phyloP scores from a whole-genome alignment of 2,113 vertebrate genomes.

The Gadus chalcogrammus region DNA sequence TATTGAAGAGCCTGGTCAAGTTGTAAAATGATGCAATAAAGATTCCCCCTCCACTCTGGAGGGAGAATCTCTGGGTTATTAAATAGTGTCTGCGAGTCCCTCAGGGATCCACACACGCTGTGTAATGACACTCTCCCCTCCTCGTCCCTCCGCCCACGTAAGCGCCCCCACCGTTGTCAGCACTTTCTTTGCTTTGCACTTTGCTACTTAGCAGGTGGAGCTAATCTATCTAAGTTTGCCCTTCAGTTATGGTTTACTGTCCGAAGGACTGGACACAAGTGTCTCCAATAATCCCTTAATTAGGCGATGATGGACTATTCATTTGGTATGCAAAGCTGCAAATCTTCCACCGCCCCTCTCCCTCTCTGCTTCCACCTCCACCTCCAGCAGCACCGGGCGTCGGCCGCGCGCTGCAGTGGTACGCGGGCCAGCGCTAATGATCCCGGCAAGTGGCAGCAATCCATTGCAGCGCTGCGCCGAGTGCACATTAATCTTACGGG shows the following conservation, averaged over 20 bases:
- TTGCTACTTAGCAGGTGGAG: conserved; percentile 67
- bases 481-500: conserved; percentile 75
- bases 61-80: conserved; percentile 40
- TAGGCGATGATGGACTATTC: conserved; percentile 75
- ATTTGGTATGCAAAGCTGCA: conserved; percentile 78
- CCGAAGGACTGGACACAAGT: conserved; percentile 70
- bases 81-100: conserved; percentile 30
- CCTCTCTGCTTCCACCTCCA: conserved; percentile 12
- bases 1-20: conserved; percentile 1
- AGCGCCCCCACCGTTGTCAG: conserved; percentile 57
- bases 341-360: conserved; percentile 47
- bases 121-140: conserved; percentile 42
- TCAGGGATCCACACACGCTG: conserved; percentile 27
- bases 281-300: conserved; percentile 78
- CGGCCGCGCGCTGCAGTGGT: conserved; percentile 57
- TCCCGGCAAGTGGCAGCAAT: conserved; percentile 80
- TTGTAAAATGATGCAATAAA: conserved; percentile 28
- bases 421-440: conserved; percentile 73
- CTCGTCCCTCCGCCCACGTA: conserved; percentile 37
- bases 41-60: conserved; percentile 17
- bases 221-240: conserved; percentile 72
- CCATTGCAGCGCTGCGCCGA: conserved; percentile 70
- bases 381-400: conserved; percentile 28
- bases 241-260: conserved; percentile 76
- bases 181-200: conserved; percentile 67